Base-by-base conservation (phyloP, 2,113 vertebrate genomes). In the Camarhynchus parvulus region DNA sequence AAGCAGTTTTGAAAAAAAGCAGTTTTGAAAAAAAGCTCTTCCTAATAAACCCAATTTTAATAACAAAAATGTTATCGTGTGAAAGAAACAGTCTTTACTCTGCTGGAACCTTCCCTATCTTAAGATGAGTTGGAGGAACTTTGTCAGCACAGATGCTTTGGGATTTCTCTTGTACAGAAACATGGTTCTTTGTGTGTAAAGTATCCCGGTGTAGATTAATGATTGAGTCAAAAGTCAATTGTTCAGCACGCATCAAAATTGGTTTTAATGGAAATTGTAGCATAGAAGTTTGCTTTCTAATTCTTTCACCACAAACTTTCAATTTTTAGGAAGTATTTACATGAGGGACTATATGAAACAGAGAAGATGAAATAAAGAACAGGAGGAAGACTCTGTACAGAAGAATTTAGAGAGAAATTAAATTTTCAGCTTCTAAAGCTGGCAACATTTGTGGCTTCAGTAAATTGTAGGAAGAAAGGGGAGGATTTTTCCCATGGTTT, bases 121-220 rank as follows among this genome's bases (percentile, higher is more conserved):
- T 49, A 59, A 17, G 47, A 68, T 7, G 22, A 58, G 5, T 62
- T 41, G 53, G 28, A 69, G 13, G 14, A 66, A 49, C 21, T 31
- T 64, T 35, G 6, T 9, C 63, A 87, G 6, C 6, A 39, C 4
- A 15, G n/a, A 53, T 0, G 1, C 1, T 27, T 23, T 58, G 30
- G 17, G 22, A 11, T 50, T 81, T 62, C 8, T 10, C 2, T 10
- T 0, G 0, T 21, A 31, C 2, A 88, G 31, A 33, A 37, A 83
- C 47, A 39, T 20, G 4, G 2, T 12, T 83, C 10, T 73, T 80
- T 56, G n/a, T 9, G 6, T 41, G 8, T 85, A n/a, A 61, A 49
- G 2, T 53, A 28, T 20, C 8, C 13, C 27, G 42, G 3, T 8
- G 47, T 8, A 7, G 12, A 52, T 63, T 39, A 63, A 41, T 10